Evolutionary conservation across 2,888 invertebrate species (phyloP).

Genomic region (Chironomus tentans): DNA sequence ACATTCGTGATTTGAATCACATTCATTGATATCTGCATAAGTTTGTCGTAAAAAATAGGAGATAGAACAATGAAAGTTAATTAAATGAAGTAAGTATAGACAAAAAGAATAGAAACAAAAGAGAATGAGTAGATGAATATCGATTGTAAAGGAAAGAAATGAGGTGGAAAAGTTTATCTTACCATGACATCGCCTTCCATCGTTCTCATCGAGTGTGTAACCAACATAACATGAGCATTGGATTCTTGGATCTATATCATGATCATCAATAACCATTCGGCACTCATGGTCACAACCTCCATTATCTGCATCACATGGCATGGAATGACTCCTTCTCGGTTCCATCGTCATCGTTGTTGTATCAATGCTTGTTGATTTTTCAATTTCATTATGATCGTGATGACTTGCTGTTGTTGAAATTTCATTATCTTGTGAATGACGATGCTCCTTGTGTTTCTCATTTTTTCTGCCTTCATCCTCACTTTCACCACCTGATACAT

Average conservation of each 20-base stretch:
- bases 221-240: slow-evolving; percentile 40
- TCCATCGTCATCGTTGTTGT: neutral
- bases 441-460: neutral
- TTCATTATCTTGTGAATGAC: slow-evolving; percentile 4
- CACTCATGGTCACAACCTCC: slow-evolving; percentile 47
- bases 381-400: neutral
- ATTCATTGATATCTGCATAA: slow-evolving; percentile 49
- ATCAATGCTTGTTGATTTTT: neutral
- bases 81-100: neutral
- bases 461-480: slow-evolving; percentile 31
- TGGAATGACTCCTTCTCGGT: too few relatives aligned
- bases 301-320: slow-evolving; percentile 39
- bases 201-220: slow-evolving; percentile 43
- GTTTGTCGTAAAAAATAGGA: neutral
- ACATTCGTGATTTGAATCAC: slow-evolving; percentile 46
- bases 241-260: slow-evolving; percentile 38
- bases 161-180: slow-evolving; percentile 27
- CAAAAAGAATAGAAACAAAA: neutral
- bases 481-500: slow-evolving; percentile 29
- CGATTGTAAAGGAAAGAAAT: too few relatives aligned
- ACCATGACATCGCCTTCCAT: slow-evolving; percentile 39
- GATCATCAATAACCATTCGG: slow-evolving; percentile 37
- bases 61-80: neutral
- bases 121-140: too few relatives aligned
- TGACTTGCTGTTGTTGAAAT: neutral